A percentile compares a stretch with the other conserved stretches of the same genome.
Evolutionary conservation across 2,888 invertebrate species (phyloP).

Genomic region (Pyrrhosoma nymphula): DNA sequence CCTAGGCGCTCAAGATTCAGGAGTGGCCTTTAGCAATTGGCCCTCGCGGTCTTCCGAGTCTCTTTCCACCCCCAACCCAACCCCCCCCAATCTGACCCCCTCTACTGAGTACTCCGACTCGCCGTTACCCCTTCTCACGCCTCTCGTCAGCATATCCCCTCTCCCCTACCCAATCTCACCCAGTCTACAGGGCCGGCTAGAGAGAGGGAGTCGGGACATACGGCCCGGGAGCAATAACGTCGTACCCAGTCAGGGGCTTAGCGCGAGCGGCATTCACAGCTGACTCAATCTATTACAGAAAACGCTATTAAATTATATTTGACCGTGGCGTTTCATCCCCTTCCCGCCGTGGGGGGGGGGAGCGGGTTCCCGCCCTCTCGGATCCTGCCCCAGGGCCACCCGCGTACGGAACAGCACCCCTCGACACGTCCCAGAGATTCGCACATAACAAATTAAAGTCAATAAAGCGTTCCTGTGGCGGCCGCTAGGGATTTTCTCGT

Average conservation of each 20-base stretch:
- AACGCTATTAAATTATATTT: slow-evolving; percentile 56
- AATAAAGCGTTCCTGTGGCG: slow-evolving; percentile 56
- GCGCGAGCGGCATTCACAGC: slow-evolving; percentile 18
- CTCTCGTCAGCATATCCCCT: neutral
- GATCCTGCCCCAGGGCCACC: neutral
- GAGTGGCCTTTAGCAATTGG: neutral
- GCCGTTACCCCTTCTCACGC: neutral
- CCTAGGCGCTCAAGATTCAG: neutral
- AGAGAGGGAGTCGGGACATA: slow-evolving; percentile 9
- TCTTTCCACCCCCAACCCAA: neutral
- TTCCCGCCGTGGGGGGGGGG: neutral
- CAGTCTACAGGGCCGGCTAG: neutral
- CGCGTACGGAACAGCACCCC: neutral
- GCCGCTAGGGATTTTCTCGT: slow-evolving; percentile 57
- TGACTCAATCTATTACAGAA: slow-evolving; percentile 60
- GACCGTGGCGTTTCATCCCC: slow-evolving; percentile 17
- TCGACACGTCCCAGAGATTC: neutral
- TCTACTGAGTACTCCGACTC: neutral
- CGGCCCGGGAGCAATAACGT: slow-evolving; percentile 12
- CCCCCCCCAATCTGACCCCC: neutral
- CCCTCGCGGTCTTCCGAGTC: neutral
- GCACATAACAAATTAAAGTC: slow-evolving; percentile 46
- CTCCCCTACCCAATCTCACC: neutral
- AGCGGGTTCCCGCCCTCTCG: neutral
- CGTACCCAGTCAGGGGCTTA: neutral